Evolutionary conservation across 2,888 invertebrate genomes (phyloP).

Genomic region (Venustoraphidia nigricollis): DNA sequence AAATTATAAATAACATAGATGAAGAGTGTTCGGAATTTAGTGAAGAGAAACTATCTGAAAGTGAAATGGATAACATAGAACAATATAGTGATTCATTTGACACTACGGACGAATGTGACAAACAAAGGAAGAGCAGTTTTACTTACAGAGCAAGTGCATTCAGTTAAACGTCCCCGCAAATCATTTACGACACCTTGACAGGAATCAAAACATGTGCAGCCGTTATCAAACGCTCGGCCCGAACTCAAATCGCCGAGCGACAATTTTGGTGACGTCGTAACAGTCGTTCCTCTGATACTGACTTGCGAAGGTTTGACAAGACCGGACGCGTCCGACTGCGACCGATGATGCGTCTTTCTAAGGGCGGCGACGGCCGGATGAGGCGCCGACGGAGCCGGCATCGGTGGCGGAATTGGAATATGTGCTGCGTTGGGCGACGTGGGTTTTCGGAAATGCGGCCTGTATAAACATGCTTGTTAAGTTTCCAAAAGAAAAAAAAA

Average conservation of each 20-base stretch:
- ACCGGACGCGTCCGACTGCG: constrained; percentile 69
- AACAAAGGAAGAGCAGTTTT: constrained; percentile 2
- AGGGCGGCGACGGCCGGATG: constrained; percentile 23
- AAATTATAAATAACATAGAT: no score
- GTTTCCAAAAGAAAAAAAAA: no score
- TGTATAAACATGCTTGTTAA: no score
- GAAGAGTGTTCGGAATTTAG: no score
- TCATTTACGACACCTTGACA: constrained; percentile 67
- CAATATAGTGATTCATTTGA: no score
- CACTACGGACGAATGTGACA: no score
- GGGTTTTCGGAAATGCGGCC: constrained; percentile 6
- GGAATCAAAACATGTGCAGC: constrained; percentile 82
- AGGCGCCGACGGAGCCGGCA: constrained; percentile 24
- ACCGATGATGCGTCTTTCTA: constrained; percentile 72
- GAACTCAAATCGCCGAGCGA: constrained; percentile 83
- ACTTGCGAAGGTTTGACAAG: constrained; percentile 28
- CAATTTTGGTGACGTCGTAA: constrained; percentile 35
- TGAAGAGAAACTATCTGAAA: no score
- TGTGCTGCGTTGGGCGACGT: constrained; percentile 11
- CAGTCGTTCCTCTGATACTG: constrained; percentile 15
- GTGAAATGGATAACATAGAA: no score
- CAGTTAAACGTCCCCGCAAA: constrained; percentile 57
- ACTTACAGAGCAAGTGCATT: constrained; percentile 61
- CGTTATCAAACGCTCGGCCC: constrained; percentile 92
- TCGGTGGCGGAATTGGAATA: constrained; percentile 16